phyloP scores from a whole-genome alignment of 2,888 invertebrate species.

The Embidobia sp. region DNA sequence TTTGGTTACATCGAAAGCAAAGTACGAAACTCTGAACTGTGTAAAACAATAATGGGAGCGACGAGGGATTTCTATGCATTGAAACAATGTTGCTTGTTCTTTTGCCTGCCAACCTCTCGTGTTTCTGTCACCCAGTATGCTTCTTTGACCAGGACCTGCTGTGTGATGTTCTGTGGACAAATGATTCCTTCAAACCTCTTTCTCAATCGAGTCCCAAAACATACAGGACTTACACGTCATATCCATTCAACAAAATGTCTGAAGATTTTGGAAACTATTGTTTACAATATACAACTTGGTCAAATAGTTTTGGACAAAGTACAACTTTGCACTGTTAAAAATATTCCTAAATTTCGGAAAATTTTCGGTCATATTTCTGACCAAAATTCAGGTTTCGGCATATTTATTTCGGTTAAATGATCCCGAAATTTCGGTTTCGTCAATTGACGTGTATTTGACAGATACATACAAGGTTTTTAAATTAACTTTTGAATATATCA shows the following conservation, averaged over 20 bases:
- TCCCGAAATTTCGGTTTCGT: too few species aligned
- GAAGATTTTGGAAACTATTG: slow-evolving; percentile 30
- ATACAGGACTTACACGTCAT: slow-evolving; percentile 40
- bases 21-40: slow-evolving; percentile 20
- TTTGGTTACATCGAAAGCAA: slow-evolving; percentile 18
- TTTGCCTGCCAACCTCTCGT: slow-evolving; percentile 91
- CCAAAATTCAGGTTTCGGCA: too few species aligned
- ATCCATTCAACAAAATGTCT: slow-evolving; percentile 11
- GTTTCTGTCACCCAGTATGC: slow-evolving; percentile 96
- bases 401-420: too few species aligned
- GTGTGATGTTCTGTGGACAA: slow-evolving; percentile 96
- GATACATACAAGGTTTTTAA: too few species aligned
- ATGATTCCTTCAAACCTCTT: slow-evolving; percentile 79
- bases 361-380: too few species aligned
- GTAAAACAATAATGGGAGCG: slow-evolving; percentile 45
- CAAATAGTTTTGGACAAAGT: too few species aligned
- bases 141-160: slow-evolving; percentile 97
- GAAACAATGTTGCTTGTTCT: slow-evolving; percentile 77
- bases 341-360: too few species aligned
- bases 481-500: too few species aligned
- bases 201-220: slow-evolving; percentile 54
- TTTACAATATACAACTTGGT: background rate
- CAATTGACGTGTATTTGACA: too few species aligned
- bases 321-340: too few species aligned
- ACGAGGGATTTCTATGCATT: slow-evolving; percentile 74